Percentiles rank a stretch among this genome's conserved stretches.
phyloP scores from a whole-genome alignment of 2,113 vertebrate species.

The Micronycteris hirsuta region DNA sequence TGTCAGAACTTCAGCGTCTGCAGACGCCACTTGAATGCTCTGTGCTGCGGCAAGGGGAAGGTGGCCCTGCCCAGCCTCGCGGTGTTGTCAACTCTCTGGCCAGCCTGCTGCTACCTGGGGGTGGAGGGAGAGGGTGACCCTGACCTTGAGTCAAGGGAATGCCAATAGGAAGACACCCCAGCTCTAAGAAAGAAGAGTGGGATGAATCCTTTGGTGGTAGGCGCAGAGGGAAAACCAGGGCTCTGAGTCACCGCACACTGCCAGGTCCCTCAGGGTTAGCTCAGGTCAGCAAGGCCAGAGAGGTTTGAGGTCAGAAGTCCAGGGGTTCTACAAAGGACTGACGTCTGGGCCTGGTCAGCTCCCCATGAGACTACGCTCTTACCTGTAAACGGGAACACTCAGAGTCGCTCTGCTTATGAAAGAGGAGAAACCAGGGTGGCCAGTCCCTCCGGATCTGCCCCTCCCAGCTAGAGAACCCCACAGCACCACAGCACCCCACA shows the following conservation, averaged over 20 bases:
- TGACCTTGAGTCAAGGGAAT: not conserved
- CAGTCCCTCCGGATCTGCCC: not conserved
- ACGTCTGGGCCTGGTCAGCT: not conserved
- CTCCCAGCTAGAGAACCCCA: not conserved
- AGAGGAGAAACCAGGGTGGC: not conserved
- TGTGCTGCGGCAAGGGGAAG: not conserved
- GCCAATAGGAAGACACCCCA: not conserved
- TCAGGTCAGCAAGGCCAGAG: fast-evolving
- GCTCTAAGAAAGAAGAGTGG: too few species aligned
- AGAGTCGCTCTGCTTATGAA: not conserved
- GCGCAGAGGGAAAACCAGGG: not conserved
- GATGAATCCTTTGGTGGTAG: not conserved
- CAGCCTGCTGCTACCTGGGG: not conserved
- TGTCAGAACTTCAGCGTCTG: conserved; percentile 49
- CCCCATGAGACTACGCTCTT: fast-evolving
- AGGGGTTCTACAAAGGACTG: not conserved
- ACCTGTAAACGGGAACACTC: too few species aligned
- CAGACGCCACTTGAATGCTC: conserved; percentile 68
- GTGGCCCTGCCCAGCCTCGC: not conserved
- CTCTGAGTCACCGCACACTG: not conserved
- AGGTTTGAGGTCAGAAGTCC: not conserved
- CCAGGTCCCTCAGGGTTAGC: not conserved
- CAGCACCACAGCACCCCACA: not conserved
- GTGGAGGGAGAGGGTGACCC: not conserved
- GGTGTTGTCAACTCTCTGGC: not conserved